Conservation (phyloP, 2,797 vertebrate species). For the Phoeniculus purpureus region DNA sequence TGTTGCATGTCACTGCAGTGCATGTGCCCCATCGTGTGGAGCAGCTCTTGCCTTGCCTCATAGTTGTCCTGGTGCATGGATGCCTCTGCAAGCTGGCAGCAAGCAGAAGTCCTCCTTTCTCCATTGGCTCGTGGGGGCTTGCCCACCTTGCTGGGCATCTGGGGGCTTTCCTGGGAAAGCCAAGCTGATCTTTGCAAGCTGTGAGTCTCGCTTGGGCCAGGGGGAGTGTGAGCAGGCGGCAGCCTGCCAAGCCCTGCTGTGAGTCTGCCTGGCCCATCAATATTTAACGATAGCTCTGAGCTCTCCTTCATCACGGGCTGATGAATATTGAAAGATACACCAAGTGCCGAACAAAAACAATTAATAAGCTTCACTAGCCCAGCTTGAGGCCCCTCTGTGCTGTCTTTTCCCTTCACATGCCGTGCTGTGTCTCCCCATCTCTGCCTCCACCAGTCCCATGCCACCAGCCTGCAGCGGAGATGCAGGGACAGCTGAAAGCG, state of each 20-base stretch:
- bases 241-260: constrained; percentile 36
- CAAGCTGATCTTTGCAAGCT: not conserved
- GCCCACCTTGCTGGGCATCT: not conserved
- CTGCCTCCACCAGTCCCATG: not conserved
- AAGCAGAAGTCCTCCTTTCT: not conserved
- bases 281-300: constrained; percentile 69
- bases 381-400: not conserved
- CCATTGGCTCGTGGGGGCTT: not conserved
- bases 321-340: constrained; percentile 70
- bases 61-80: not conserved
- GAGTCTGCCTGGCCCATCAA: constrained; percentile 62
- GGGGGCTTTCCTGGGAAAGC: constrained; percentile 1
- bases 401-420: rapidly evolving
- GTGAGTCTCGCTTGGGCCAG: rapidly evolving
- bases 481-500: not conserved
- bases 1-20: rapidly evolving
- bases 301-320: constrained; percentile 52
- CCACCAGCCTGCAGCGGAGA: not conserved
- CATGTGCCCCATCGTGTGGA: not conserved
- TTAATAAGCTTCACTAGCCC: constrained; percentile 52
- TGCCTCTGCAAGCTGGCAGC: rapidly evolving
- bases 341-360: constrained; percentile 63
- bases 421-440: not conserved
- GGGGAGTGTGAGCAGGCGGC: constrained; percentile 18
- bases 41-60: not conserved